phyloP scores from a whole-genome alignment of 2,797 vertebrate species.

The Botia almorhae region DNA sequence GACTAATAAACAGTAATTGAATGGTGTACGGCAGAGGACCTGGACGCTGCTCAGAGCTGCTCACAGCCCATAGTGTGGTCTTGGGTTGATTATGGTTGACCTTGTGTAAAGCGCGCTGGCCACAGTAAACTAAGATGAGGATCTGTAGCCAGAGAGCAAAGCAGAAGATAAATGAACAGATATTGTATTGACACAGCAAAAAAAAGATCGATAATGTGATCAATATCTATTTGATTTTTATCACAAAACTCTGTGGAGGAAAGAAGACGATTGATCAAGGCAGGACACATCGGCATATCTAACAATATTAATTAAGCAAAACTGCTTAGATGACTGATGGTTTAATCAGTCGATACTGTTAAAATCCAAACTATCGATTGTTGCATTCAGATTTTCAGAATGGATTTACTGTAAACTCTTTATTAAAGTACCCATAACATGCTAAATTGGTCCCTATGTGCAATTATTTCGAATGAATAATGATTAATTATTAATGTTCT shows the following conservation, averaged over 20 bases:
- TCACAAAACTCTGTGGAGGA: constrained; percentile 79
- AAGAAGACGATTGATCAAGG: constrained; percentile 80
- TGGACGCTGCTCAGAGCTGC: constrained; percentile 71
- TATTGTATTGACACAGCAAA: constrained; percentile 69
- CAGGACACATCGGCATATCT: constrained; percentile 78
- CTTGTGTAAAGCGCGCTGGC: constrained; percentile 74
- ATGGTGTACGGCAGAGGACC: constrained; percentile 76
- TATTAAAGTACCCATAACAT: constrained; percentile 22
- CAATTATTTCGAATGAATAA: not conserved
- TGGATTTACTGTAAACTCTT: constrained; percentile 19
- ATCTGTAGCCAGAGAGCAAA: constrained; percentile 72
- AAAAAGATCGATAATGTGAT: constrained; percentile 76
- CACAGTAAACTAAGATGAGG: constrained; percentile 73
- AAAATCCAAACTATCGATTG: constrained; percentile 80
- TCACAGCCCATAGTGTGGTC: constrained; percentile 72
- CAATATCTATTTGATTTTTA: constrained; percentile 82
- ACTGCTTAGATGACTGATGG: constrained; percentile 76
- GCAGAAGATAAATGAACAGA: constrained; percentile 75
- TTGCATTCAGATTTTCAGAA: constrained; percentile 65
- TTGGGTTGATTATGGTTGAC: constrained; percentile 80
- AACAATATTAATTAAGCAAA: constrained; percentile 87
- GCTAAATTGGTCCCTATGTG: not conserved
- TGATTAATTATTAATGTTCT: not conserved
- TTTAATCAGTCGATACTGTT: constrained; percentile 76
- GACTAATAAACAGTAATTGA: constrained; percentile 84